These are phyloP conservation scores for Phenacoccus solenopsis DNA, from an alignment of 1,140 invertebrate species.

Conservation along the genomic window DNA sequence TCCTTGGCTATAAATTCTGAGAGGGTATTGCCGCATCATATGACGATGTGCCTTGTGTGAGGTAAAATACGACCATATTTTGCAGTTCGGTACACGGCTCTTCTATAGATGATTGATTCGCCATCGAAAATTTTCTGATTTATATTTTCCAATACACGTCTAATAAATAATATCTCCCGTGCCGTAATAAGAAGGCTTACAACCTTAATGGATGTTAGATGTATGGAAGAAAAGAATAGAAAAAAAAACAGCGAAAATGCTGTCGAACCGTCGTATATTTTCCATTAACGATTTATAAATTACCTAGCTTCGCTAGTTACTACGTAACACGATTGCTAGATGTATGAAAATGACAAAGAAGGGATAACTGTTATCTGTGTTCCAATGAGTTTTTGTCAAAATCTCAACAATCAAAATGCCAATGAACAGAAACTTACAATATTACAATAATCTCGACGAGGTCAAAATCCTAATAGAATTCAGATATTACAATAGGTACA, in stretches of 20 bases:
- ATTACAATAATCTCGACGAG: no score
- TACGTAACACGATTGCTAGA: neutral
- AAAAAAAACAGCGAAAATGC: neutral
- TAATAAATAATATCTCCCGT: slow-evolving; percentile 12
- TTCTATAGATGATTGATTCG: slow-evolving; percentile 6
- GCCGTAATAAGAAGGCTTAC: slow-evolving; percentile 8
- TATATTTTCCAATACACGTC: neutral
- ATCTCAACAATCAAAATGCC: no score
- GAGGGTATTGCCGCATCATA: no score
- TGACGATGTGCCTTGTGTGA: no score
- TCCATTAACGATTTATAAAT: slow-evolving; percentile 5
- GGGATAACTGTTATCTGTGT: no score
- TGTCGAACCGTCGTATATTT: neutral
- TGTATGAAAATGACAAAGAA: no score
- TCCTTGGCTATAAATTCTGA: no score
- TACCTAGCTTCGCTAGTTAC: neutral
- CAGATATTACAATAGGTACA: no score
- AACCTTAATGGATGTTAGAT: slow-evolving; percentile 7
- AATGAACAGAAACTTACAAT: no score
- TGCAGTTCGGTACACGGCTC: no score
- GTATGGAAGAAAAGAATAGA: neutral
- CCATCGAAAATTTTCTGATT: neutral
- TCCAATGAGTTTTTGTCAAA: no score
- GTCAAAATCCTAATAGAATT: no score
- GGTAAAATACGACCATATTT: neutral